Conservation (phyloP, 2,797 vertebrate species). For the Erpetoichthys calabaricus region DNA sequence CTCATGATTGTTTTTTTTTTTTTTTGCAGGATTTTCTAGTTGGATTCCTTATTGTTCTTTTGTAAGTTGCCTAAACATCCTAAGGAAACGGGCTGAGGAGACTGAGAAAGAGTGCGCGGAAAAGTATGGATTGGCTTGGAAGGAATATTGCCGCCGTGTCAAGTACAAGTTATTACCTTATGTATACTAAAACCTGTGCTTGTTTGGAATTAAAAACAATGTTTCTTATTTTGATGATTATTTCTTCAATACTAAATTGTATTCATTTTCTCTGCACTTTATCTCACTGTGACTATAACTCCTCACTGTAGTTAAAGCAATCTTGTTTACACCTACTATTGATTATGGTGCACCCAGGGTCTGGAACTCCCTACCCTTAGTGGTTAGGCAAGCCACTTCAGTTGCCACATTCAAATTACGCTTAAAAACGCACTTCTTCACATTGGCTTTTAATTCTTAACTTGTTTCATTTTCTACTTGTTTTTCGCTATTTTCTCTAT, state of each 20-base stretch:
- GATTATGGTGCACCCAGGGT: no score
- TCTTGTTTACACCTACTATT: no score
- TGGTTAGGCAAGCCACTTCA: no score
- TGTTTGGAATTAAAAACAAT: background rate
- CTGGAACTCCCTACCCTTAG: no score
- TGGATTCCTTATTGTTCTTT: conserved; percentile 19
- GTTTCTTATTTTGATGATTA: background rate
- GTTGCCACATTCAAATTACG: no score
- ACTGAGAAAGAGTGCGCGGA: conserved; percentile 19
- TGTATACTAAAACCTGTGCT: conserved; percentile 18
- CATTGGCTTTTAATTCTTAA: no score
- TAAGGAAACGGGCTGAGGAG: conserved; percentile 16
- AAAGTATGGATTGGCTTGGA: conserved; percentile 23
- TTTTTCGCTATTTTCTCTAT: no score
- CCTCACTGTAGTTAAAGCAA: background rate
- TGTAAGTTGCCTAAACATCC: conserved; percentile 17
- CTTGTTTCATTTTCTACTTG: no score
- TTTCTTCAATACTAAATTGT: no score
- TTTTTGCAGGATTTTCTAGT: conserved; percentile 17
- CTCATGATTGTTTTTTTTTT: background rate
- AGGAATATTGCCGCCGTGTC: conserved; percentile 22
- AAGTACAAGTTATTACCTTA: conserved; percentile 23
- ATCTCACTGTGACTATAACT: background rate
- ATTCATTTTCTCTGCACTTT: background rate
- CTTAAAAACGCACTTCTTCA: no score